Percentiles rank a stretch among this genome's conserved stretches.
Conservation (phyloP, 2,888 invertebrate species). For the Xestia c-nigrum region DNA sequence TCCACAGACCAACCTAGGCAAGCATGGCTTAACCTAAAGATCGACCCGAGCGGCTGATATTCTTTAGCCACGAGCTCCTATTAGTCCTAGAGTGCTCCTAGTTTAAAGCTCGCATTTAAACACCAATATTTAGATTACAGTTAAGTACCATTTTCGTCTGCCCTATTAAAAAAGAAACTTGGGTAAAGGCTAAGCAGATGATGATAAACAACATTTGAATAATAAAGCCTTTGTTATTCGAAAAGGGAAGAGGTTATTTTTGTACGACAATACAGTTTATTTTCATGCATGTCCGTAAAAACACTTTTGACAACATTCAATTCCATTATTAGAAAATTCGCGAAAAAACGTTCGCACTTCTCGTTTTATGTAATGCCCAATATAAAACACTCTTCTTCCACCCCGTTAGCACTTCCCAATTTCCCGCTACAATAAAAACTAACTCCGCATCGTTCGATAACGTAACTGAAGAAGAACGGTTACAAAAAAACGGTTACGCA, state of each 20-base stretch:
- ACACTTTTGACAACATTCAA: constrained; percentile 20
- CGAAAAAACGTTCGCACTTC: constrained; percentile 25
- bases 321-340: constrained; percentile 34
- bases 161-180: background rate
- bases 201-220: background rate
- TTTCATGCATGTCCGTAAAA: constrained; percentile 2
- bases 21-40: no score
- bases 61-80: no score
- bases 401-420: constrained; percentile 46
- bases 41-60: no score
- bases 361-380: constrained; percentile 42
- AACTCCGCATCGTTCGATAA: constrained; percentile 31
- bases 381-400: constrained; percentile 39
- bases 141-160: background rate
- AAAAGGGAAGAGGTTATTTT: background rate
- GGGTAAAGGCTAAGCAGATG: background rate
- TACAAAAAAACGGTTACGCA: constrained; percentile 38
- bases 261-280: background rate
- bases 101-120: no score
- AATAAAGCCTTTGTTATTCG: background rate
- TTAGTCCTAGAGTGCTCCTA: no score
- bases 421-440: constrained; percentile 53
- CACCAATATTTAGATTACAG: no score
- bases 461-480: constrained; percentile 39
- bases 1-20: no score